Evolutionary conservation across 2,797 vertebrate species (phyloP), one percentile per base, ranked within the genome.

Genomic region (Myotis daubentonii): DNA sequence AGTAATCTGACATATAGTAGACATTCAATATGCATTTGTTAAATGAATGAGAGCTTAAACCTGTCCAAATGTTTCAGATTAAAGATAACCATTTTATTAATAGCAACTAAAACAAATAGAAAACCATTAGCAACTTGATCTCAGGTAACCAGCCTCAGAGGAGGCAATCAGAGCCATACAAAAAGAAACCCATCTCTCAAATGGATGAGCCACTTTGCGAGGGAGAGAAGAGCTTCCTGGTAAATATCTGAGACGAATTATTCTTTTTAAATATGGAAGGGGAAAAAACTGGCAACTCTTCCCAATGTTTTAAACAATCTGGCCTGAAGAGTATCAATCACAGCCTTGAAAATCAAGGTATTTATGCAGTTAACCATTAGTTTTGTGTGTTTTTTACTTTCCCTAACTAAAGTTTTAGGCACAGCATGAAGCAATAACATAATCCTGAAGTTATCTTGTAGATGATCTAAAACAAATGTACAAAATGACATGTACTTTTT

Each of bases 51-150:
- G 88, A 96, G 71, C 51, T 36, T 75, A 85, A 94, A 74, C 30
- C 30, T 16, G 28, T 79, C 68, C 28, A 90, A 95, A 86, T 82
- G 81, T 33, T 95, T 95, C 85, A 83, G 51, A 55, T 51, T 79
- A 70, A 92, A 70, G 74, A 90, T 90, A 94, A 88, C 57, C 33
- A 57, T 74, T 92, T 83, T 92, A 97, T 96, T 96, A 96, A 92
- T 36, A 87, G 57, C 36, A 55, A 87, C 78, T 78, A 90, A 94
- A 96, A 86, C 93, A 95, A 96, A 95, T 4, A 87, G 85, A 95
- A 94, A 89, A 71, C 93, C 75, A 95, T 95, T 78, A 95, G 87
- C 68, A 94, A 95, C 38, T 70, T 80, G 51, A 92, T 88, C 81
- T 80, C 90, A 88, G 94, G 65, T 88, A 92, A 85, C 25, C 89